Percentiles rank a stretch among this genome's conserved stretches.
These are phyloP conservation scores for Peromyscus californicus DNA, from an alignment of 2,113 vertebrate species.

Conservation along the genomic window DNA sequence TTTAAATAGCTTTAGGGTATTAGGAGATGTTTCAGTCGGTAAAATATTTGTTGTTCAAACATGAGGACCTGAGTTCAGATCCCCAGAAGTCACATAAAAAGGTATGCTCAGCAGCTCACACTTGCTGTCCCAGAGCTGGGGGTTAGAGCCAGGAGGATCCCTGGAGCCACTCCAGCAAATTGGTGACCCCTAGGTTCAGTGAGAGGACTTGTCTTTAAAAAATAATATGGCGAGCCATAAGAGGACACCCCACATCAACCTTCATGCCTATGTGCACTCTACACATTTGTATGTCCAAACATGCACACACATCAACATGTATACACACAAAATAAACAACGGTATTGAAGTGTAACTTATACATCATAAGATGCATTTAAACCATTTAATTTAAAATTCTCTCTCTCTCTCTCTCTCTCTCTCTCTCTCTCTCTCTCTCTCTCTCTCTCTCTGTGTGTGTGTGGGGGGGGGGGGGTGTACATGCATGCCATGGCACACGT, in stretches of 20 bases:
- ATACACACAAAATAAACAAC: neutral
- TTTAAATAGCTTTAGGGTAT: neutral
- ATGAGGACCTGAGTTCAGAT: neutral
- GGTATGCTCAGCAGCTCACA: too few species aligned
- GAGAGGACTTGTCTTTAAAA: neutral
- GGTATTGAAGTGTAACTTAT: neutral
- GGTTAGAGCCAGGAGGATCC: neutral
- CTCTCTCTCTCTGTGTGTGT: neutral
- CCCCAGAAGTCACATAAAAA: neutral
- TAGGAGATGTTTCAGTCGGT: neutral
- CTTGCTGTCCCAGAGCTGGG: too few species aligned
- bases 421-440: neutral
- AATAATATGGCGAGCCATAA: neutral
- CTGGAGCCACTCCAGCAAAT: too few species aligned
- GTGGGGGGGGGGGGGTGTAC: too few species aligned
- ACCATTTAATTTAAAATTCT: neutral
- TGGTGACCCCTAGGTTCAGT: neutral
- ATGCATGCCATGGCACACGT: too few species aligned
- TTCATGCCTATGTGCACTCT: neutral
- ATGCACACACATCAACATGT: neutral
- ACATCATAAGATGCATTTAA: conserved; percentile 1
- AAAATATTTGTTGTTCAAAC: neutral
- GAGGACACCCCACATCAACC: neutral
- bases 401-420: neutral
- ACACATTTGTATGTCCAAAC: neutral